Evolutionary conservation across 2,888 invertebrate genomes (phyloP).

Genomic region (Drosophila melanosoma): DNA sequence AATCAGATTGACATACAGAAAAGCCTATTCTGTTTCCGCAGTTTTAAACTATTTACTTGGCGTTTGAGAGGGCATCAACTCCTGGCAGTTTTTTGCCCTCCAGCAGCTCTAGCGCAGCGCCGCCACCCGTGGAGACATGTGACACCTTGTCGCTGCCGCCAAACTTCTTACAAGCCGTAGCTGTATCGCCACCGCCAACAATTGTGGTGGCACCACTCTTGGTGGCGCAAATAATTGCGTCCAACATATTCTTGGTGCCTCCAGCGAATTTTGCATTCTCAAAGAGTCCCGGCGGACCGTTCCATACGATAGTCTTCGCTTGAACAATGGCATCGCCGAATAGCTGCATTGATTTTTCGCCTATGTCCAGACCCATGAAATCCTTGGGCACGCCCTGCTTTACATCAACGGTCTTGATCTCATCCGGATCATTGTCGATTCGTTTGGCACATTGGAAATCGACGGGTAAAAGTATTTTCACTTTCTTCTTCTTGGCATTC

Average conservation of each 20-base stretch:
- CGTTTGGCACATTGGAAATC: conserved; percentile 98
- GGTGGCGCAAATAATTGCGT: conserved; percentile 96
- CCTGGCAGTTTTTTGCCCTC: conserved; percentile 96
- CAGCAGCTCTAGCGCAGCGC: conserved; percentile 94
- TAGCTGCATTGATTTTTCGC: conserved; percentile 91
- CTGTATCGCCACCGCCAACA: conserved; percentile 98
- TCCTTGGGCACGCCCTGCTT: conserved; percentile 95
- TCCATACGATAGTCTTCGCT: conserved; percentile 99
- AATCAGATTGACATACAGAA: neutral
- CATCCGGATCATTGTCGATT: conserved; percentile 95
- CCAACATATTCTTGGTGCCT: conserved; percentile 96
- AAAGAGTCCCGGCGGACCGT: conserved; percentile 99
- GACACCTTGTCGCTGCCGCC: conserved; percentile 96
- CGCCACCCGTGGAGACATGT: conserved; percentile 97
- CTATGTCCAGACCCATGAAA: conserved; percentile 97
- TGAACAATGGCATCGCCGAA: conserved; percentile 93
- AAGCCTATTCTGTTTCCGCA: neutral
- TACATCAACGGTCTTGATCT: conserved; percentile 89
- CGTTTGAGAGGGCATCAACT: conserved; percentile 89
- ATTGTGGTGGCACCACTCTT: conserved; percentile 92
- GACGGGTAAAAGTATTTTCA: conserved; percentile 95
- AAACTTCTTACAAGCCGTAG: conserved; percentile 95
- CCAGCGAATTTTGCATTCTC: conserved; percentile 96
- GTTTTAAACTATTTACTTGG: conserved; percentile 18
- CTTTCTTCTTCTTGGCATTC: conserved; percentile 95